A percentile compares a stretch with the other conserved stretches of the same genome.
Evolutionary conservation across 2,113 vertebrate species (phyloP).

Genomic region (Coryphaenoides rupestris): DNA sequence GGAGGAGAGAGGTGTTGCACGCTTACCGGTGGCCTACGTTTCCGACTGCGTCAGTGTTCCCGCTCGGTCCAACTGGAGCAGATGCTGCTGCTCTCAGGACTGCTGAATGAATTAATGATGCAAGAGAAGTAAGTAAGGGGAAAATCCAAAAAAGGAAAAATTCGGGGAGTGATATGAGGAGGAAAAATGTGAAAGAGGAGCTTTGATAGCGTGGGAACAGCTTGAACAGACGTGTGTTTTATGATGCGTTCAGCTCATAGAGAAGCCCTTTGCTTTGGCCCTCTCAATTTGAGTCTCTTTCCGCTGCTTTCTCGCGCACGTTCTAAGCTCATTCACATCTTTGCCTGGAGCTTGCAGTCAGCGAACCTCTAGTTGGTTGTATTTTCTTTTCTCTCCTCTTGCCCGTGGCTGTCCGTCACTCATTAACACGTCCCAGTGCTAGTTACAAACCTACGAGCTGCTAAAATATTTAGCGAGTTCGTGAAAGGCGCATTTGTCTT

Average conservation of each 20-base stretch:
- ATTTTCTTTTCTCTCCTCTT: background rate
- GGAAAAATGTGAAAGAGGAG: background rate
- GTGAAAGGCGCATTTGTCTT: background rate
- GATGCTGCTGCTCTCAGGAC: constrained; percentile 11
- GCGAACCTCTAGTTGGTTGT: background rate
- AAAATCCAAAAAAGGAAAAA: too few relatives aligned
- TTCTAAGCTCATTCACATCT: background rate
- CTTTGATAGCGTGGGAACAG: constrained; percentile 32
- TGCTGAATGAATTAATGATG: constrained; percentile 22
- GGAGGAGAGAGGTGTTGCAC: too few relatives aligned
- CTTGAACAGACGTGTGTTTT: constrained; percentile 31
- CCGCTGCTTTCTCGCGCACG: background rate
- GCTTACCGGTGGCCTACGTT: too few relatives aligned
- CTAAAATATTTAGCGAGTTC: background rate
- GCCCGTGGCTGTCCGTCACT: constrained; percentile 13
- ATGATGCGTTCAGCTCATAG: constrained; percentile 1
- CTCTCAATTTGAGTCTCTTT: constrained; percentile 12
- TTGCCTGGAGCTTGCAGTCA: constrained; percentile 1
- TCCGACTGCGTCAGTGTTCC: too few relatives aligned
- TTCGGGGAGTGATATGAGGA: constrained; percentile 8
- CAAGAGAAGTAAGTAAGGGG: constrained; percentile 16
- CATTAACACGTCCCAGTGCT: constrained; percentile 13
- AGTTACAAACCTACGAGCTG: background rate
- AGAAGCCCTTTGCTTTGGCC: constrained; percentile 20
- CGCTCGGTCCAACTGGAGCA: background rate